Base-by-base conservation (phyloP, 1,140 invertebrate species). In the Aphelinus atriplicis region DNA sequence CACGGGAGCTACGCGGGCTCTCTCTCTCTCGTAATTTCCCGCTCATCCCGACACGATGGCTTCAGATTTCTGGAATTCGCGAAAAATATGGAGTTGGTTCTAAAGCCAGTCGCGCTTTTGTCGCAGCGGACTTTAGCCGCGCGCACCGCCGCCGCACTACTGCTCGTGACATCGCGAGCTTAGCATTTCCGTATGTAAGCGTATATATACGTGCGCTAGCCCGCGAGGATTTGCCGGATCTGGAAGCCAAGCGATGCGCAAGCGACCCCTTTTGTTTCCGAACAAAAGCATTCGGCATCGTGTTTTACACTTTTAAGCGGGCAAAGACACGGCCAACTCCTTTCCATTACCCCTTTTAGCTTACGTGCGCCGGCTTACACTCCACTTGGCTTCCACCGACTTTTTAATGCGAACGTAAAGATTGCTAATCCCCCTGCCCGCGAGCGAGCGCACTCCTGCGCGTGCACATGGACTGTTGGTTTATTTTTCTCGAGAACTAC, bases 251-350 rank as follows among this genome's bases (percentile, higher is more conserved):
- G 62, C 74, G 67, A 69, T 74, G 72, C 72, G 51, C 72, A 60
- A 73, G 71, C 64, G 10, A 45, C 5, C 63, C 63, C 71, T 73
- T 77, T 77, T 73, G 64, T 77, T 73, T 73, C 63, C 58, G 71
- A 73, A 77, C 76, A 77, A 77, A 77, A 71, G 76, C 76, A 74
- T 77, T 73, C 57, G 66, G 69, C 66, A 77, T 70, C 60, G 61
- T 74, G 71, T 77, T 73, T 77, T 77, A 68, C 68, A 76, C 55
- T 76, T 76, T 76, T 71, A 7, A 71, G 55, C 63, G 10, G 66
- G 56, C 5, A 60, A n/a, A 60, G 42, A 7, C 51, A 9, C 4
- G 51, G 9, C 51, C 9, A 60, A n/a, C 58, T 60, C 42, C 58
- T 10, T 60, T 60, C 7, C 42, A 60, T 60, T 60, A 60, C 3